Percentiles rank a stretch among this genome's conserved stretches.
These are phyloP conservation scores for Linyphia triangularis DNA, from an alignment of 2,888 invertebrate genomes.

Conservation along the genomic window DNA sequence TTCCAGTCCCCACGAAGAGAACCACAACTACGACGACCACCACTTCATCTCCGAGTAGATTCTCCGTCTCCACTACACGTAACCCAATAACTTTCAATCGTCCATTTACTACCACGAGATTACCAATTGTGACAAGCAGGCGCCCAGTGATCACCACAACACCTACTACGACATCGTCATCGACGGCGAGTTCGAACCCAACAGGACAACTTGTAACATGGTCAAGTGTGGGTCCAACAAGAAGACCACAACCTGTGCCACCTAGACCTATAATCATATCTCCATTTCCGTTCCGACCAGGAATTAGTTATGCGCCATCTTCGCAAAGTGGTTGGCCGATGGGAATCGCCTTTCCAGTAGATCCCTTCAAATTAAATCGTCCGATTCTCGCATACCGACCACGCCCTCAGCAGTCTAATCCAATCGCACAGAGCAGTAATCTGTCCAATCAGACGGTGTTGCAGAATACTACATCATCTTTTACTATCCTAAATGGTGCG, in stretches of 20 bases:
- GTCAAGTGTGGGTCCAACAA: slow-evolving; percentile 66
- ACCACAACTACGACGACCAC: not conserved
- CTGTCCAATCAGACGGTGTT: not conserved
- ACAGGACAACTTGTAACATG: slow-evolving; percentile 54
- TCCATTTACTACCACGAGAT: not conserved
- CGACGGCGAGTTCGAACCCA: not conserved
- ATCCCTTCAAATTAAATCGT: slow-evolving; percentile 45
- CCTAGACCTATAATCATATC: slow-evolving; percentile 49
- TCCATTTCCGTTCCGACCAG: slow-evolving; percentile 64
- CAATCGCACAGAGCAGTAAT: slow-evolving; percentile 17
- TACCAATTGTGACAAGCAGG: not conserved
- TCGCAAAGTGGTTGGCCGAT: slow-evolving; percentile 50
- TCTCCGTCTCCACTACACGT: not conserved
- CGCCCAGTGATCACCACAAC: slow-evolving; percentile 14
- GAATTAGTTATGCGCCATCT: slow-evolving; percentile 14
- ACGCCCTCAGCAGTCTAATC: not conserved
- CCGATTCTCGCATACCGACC: slow-evolving; percentile 52
- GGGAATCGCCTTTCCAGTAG: slow-evolving; percentile 63
- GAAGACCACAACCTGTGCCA: slow-evolving; percentile 5
- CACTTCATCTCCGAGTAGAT: not conserved
- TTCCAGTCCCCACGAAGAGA: not conserved
- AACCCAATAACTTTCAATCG: not conserved
- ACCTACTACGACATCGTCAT: not conserved
- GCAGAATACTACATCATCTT: not conserved
- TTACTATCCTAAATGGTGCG: slow-evolving; percentile 43